phyloP scores from a whole-genome alignment of 1,140 invertebrate genomes.

The Hyles vespertilio region DNA sequence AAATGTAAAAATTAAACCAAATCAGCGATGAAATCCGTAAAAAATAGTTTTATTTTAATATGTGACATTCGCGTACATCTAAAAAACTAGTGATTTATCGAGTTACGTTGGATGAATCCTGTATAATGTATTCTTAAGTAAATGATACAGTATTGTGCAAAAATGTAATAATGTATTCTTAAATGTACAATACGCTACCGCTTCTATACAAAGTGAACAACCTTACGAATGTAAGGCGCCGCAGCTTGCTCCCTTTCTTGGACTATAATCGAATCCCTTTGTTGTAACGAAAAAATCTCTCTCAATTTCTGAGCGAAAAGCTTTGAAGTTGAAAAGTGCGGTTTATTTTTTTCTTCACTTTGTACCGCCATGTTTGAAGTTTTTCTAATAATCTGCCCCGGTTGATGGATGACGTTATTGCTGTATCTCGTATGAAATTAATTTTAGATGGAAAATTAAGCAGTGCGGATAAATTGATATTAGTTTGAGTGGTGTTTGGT shows the following conservation, averaged over 20 bases:
- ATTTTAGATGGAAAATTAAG: too few relatives aligned
- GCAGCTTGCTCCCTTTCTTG: constrained; percentile 15
- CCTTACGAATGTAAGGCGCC: constrained; percentile 8
- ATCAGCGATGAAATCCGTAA: too few relatives aligned
- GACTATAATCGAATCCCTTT: constrained; percentile 29
- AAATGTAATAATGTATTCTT: too few relatives aligned
- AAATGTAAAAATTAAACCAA: too few relatives aligned
- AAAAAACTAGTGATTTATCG: too few relatives aligned
- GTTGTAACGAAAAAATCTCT: constrained; percentile 25
- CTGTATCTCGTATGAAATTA: not conserved
- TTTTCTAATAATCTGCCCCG: constrained; percentile 17
- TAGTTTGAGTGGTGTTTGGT: too few relatives aligned
- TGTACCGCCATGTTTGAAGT: constrained; percentile 9
- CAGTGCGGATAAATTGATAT: too few relatives aligned
- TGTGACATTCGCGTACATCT: too few relatives aligned
- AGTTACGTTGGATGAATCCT: too few relatives aligned
- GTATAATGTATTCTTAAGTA: too few relatives aligned
- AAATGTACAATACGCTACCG: not conserved
- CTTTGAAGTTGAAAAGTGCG: constrained; percentile 27
- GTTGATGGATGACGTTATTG: constrained; percentile 6
- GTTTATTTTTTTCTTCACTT: constrained; percentile 21
- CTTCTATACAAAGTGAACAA: not conserved
- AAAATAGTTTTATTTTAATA: too few relatives aligned
- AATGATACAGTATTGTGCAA: too few relatives aligned
- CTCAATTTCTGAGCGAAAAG: constrained; percentile 22